Evolutionary conservation across 2,113 vertebrate genomes (phyloP).

Genomic region (Aptenodytes patagonicus): DNA sequence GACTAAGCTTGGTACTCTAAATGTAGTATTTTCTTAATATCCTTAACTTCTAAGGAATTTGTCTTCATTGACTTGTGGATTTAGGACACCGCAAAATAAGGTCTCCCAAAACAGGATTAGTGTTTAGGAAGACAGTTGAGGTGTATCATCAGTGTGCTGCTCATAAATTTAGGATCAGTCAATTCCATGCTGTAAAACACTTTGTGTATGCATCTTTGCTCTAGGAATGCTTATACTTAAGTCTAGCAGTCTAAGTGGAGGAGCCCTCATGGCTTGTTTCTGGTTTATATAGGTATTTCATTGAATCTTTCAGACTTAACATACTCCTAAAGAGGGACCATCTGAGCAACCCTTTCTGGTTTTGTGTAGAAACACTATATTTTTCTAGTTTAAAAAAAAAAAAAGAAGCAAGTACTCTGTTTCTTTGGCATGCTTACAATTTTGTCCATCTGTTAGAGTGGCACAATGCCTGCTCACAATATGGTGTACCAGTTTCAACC

Average conservation of each 20-base stretch:
- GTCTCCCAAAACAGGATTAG: neutral
- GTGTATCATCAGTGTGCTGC: neutral
- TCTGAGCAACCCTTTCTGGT: neutral
- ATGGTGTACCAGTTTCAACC: constrained; percentile 63
- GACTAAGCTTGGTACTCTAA: neutral
- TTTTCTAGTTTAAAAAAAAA: neutral
- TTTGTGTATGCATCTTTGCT: neutral
- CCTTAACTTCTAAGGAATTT: neutral
- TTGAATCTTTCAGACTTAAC: neutral
- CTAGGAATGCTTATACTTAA: neutral
- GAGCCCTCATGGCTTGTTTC: neutral
- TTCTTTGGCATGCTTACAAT: constrained; percentile 46
- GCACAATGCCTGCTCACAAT: constrained; percentile 67
- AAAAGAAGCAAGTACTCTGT: constrained; percentile 17
- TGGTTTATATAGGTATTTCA: neutral
- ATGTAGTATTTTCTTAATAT: neutral
- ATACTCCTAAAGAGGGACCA: neutral
- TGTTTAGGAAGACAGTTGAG: neutral
- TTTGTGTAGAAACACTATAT: neutral
- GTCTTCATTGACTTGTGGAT: neutral
- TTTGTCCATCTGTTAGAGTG: constrained; percentile 68
- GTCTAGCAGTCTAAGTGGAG: neutral
- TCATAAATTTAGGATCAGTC: neutral
- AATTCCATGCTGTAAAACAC: neutral
- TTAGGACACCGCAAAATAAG: neutral